phyloP scores from a whole-genome alignment of 1,140 invertebrate species.

The Amphibalanus amphitrite region DNA sequence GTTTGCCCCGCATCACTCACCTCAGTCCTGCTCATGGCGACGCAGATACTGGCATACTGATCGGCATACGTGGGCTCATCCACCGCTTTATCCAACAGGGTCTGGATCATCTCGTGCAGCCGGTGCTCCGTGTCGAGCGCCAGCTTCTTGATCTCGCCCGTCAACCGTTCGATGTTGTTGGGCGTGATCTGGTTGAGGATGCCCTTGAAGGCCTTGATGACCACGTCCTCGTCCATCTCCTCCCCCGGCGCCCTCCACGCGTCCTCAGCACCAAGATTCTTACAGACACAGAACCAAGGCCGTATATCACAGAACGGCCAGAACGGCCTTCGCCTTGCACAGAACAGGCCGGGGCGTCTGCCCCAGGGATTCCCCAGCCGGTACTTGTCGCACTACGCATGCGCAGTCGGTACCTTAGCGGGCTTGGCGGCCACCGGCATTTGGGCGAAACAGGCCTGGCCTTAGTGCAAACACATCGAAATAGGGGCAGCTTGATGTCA shows the following conservation, averaged over 20 bases:
- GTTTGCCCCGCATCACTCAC: slow-evolving; percentile 9
- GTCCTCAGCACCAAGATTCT: no score
- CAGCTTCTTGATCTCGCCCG: slow-evolving; percentile 54
- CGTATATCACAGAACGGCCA: no score
- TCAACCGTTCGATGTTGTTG: slow-evolving; percentile 68
- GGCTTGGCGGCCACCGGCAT: no score
- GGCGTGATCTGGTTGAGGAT: slow-evolving; percentile 90
- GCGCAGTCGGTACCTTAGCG: no score
- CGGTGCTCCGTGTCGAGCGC: slow-evolving; percentile 61
- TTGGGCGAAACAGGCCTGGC: no score
- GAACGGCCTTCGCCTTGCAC: no score
- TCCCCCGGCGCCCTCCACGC: slow-evolving; percentile 38
- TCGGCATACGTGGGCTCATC: slow-evolving; percentile 83
- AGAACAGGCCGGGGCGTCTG: no score
- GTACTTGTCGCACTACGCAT: no score
- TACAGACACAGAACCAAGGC: no score
- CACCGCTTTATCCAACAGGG: slow-evolving; percentile 85
- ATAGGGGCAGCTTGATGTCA: no score
- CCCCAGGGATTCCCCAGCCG: no score
- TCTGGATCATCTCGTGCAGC: slow-evolving; percentile 63
- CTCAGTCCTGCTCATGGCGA: slow-evolving; percentile 23
- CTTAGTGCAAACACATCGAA: no score
- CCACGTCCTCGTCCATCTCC: slow-evolving; percentile 43
- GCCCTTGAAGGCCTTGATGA: slow-evolving; percentile 67
- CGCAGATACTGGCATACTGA: slow-evolving; percentile 65